Evolutionary conservation across 2,797 vertebrate genomes (phyloP), one percentile per base, ranked within the genome.

Genomic region (Columba guinea): DNA sequence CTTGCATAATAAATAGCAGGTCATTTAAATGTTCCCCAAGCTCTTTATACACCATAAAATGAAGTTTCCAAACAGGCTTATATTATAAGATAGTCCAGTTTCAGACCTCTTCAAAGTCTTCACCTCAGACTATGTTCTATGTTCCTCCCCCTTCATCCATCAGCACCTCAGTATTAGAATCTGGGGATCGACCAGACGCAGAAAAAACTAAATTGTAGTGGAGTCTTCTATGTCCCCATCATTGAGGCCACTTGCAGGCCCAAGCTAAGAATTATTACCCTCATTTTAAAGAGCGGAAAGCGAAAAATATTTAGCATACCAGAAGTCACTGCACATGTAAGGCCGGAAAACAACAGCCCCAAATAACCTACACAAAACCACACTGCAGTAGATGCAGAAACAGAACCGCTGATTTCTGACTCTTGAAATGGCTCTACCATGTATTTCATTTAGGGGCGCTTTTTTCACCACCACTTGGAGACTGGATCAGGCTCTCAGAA

Each of bases 1-100:
- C 75, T 84, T 95, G 84, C 62, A 96, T 88, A 68, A 77, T 59
- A 94, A 95, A 89, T 24, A 80, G 23, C 58, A 97, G 65, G 48
- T 62, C 55, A 93, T 90, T 93, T 93, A 23, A 53, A 51, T 15
- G 11, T 11, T 70, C 27, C 34, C 37, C 27, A 28, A 52, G 27
- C 10, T 74, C 19, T 80, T 79, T 24, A 32, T 18, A 13, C 9
- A 26, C 20, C 20, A 30, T 17, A 39, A 85, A 79, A 83, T 55
- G 15, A 68, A 78, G 26, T 68, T 77, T 81, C 34, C 27, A 48
- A 68, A 8, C 8, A 76, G n/a, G 7, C 3, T 48, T 35, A 35
- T 35, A 35, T 35, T 35, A 35, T 35, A 35, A 35, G 34, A 35
- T 35, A 35, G 34, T n/a, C n/a, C n/a, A n/a, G n/a, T 35, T 35